Evolutionary conservation across 2,888 invertebrate species (phyloP).

Genomic region (Dolichopus griseipennis): DNA sequence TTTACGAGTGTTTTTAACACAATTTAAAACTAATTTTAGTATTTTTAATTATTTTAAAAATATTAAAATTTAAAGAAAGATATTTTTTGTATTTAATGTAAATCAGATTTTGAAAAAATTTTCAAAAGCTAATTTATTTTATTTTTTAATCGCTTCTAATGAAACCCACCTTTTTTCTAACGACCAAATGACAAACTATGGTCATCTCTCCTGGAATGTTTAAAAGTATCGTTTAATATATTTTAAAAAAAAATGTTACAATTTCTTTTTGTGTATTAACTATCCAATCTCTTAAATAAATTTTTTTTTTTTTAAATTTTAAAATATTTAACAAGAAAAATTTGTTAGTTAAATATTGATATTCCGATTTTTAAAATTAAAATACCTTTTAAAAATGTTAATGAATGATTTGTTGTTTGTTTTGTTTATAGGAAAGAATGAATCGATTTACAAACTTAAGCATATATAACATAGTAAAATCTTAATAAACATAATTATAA

Average conservation of each 20-base stretch:
- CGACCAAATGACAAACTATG: not conserved
- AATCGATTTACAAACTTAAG: not conserved
- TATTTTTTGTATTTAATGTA: not conserved
- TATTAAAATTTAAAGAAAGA: constrained; percentile 1
- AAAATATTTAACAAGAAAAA: no score
- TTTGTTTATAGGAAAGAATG: not conserved
- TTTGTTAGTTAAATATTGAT: no score
- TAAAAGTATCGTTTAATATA: not conserved
- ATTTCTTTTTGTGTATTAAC: constrained; percentile 1
- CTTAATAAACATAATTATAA: not conserved
- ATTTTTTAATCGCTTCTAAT: constrained; percentile 7
- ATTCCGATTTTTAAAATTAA: no score
- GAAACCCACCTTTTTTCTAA: constrained; percentile 7
- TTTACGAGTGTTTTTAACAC: not conserved
- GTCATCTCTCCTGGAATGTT: constrained; percentile 8
- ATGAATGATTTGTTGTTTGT: not conserved
- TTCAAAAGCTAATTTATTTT: not conserved
- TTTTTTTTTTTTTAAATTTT: no score
- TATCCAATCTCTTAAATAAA: not conserved
- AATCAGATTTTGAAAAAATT: not conserved
- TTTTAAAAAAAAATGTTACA: not conserved
- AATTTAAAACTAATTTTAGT: not conserved
- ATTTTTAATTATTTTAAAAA: not conserved
- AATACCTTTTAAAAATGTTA: no score
- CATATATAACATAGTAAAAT: not conserved